Base-by-base conservation (phyloP, 2,797 vertebrate genomes). In the Iguana delicatissima region DNA sequence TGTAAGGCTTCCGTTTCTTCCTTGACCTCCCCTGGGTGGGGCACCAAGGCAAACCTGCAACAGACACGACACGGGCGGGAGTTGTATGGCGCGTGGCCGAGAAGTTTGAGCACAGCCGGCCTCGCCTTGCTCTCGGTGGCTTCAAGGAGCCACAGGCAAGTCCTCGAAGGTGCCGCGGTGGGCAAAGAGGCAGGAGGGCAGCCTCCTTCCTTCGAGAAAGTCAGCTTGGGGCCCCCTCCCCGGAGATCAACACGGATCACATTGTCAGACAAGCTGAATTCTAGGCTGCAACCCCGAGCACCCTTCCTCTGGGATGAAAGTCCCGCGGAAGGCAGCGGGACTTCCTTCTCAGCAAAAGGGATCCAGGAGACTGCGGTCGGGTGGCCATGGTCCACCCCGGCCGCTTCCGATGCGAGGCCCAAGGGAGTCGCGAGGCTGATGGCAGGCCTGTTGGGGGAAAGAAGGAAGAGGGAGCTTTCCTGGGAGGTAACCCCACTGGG, bases 1-100 rank as follows among this genome's bases (percentile, higher is more conserved):
- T 97, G 96, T 99, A 99, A 35, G 99, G 99, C 96, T 99, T 99
- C 95, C 98, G 98, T 97, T 99, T 99, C 97, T 98, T 99, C 94
- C 98, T 98, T 85, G 98, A 97, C 95, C 97, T 98, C 95, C 97
- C 97, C 89, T 98, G 98, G 90, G 98, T 97, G 26, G 98, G 98
- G 95, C 98, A 98, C 99, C 99, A 99, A 50, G 98, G 97, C 93
- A 98, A 96, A 97, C 98, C 99, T 99, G 96, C 93, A 97, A 97
- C 90, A 97, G 83, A 96, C 94, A 95, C 90, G 96, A 69, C 29
- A 69, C 67, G 85, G 84, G 86, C 83, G 87, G 92, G 73, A 73
- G n/a, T 42, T 29, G 72, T 20, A 18, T 38, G 26, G 12, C 16
- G 32, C 3, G 59, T 22, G 59, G 59, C 18, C 59, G 29, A 32